Conservation (phyloP, 2,888 invertebrate genomes). For the Cataglyphis cursor region DNA sequence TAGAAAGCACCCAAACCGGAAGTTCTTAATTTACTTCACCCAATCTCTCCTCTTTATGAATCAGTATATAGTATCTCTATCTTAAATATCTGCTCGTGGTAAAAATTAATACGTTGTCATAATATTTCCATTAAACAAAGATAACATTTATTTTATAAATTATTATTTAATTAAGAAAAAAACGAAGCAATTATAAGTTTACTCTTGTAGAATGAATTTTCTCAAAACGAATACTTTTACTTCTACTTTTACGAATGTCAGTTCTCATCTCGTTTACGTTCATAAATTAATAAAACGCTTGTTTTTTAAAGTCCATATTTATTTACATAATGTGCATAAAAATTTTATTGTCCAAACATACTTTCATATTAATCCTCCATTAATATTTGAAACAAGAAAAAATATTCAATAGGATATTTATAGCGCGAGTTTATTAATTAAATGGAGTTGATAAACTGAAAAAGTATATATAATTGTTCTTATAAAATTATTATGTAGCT, state of each 20-base stretch:
- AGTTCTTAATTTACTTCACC: conserved; percentile 50
- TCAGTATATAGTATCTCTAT: conserved; percentile 1
- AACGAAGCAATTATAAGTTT: conserved; percentile 2
- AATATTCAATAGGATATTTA: not conserved
- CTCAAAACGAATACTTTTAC: not conserved
- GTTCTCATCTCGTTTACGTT: not conserved
- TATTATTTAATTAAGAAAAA: conserved; percentile 25
- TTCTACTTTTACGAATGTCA: not conserved
- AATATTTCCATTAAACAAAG: not conserved
- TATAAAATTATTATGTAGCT: conserved; percentile 28
- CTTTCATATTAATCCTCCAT: not conserved
- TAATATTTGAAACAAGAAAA: conserved; percentile 22
- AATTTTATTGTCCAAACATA: conserved; percentile 7
- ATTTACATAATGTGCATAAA: conserved; percentile 11
- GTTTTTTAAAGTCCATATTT: not conserved
- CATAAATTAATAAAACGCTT: conserved; percentile 21
- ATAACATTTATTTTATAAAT: conserved; percentile 21
- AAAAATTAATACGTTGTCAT: not conserved
- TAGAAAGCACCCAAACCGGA: conserved; percentile 63
- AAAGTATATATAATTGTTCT: conserved; percentile 39
- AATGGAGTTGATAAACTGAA: conserved; percentile 26
- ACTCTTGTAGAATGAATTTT: not conserved
- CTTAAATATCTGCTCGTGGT: not conserved
- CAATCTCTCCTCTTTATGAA: conserved; percentile 41
- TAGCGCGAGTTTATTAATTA: conserved; percentile 21